Evolutionary conservation across 2,113 vertebrate genomes (phyloP).

Genomic region (Calidris pugnax): DNA sequence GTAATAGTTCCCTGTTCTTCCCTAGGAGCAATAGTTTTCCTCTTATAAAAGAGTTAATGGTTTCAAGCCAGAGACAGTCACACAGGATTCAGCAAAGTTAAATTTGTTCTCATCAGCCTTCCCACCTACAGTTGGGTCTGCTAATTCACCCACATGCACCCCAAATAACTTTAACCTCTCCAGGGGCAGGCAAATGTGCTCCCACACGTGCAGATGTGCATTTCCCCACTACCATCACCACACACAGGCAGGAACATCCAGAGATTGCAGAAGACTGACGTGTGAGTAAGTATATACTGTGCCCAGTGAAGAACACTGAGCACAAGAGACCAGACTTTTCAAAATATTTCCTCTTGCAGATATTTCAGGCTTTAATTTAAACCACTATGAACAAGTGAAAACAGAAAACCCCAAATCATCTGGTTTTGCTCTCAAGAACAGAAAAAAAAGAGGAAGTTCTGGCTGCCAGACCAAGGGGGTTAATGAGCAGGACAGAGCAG

Average conservation of each 20-base stretch:
- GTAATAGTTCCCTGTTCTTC: neutral
- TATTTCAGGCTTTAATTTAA: conserved; percentile 12
- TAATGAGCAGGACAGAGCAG: neutral
- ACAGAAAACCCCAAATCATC: neutral
- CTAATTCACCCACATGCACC: neutral
- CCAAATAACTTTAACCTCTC: neutral
- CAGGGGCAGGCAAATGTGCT: neutral
- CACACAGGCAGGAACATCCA: neutral
- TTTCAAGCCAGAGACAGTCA: neutral
- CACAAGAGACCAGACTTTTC: neutral
- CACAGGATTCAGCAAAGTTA: neutral
- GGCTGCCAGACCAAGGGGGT: neutral
- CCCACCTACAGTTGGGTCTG: neutral
- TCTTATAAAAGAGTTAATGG: neutral
- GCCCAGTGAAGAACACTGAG: neutral
- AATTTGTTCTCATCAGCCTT: neutral
- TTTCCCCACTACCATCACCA: neutral
- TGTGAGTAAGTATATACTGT: neutral
- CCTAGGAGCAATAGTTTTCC: neutral
- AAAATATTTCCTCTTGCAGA: conserved; percentile 3
- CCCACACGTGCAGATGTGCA: neutral
- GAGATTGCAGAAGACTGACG: neutral
- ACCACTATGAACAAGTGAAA: neutral
- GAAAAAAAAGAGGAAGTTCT: neutral
- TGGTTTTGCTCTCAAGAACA: neutral